phyloP scores from a whole-genome alignment of 1,140 invertebrate species.

The Trypoxylus dichotomus region DNA sequence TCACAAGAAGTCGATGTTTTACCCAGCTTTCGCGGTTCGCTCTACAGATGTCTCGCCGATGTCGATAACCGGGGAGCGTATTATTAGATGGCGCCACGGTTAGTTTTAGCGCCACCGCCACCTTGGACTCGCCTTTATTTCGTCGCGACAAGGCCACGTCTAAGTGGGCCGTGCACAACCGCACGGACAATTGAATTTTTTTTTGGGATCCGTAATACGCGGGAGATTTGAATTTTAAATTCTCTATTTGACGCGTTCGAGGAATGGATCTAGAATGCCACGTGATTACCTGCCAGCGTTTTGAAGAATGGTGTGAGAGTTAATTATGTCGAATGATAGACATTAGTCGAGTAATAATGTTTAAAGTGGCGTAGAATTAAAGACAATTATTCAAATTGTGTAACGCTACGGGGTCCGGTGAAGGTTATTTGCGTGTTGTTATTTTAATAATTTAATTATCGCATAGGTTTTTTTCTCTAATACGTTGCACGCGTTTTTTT shows the following conservation, averaged over 20 bases:
- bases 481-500: neutral
- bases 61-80: neutral
- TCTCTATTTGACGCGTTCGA: no score
- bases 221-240: no score
- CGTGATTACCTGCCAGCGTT: no score
- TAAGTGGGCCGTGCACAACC: no score
- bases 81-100: neutral
- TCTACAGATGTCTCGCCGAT: neutral
- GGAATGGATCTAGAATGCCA: no score
- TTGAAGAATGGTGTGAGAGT: neutral
- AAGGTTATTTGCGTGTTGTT: neutral
- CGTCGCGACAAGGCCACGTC: neutral
- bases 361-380: neutral
- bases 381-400: neutral
- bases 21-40: neutral
- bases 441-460: slow-evolving; percentile 19
- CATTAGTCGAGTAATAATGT: neutral
- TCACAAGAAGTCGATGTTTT: neutral
- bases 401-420: neutral
- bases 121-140: neutral
- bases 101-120: neutral
- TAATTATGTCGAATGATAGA: neutral
- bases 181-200: no score
- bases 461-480: neutral
- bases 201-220: no score